Base-by-base conservation (phyloP, 2,113 vertebrate species). In the Lampris megalopsis region DNA sequence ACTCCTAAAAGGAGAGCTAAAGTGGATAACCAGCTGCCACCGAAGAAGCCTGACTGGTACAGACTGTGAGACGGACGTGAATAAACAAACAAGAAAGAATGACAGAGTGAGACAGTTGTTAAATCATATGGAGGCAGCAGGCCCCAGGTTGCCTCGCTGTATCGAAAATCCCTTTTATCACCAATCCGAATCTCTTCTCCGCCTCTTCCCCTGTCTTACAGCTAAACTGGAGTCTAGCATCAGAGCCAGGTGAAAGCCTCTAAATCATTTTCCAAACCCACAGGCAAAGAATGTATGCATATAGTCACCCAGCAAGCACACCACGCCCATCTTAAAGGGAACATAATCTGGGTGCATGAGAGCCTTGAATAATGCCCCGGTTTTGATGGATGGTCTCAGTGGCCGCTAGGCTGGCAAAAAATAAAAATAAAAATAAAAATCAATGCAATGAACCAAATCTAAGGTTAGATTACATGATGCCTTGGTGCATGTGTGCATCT, bases 1-100 rank as follows among this genome's bases (percentile, higher is more conserved):
- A 76, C 83, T 81, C 68, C 78, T 77, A 71, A 5, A 37, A 77
- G 73, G 59, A 13, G 76, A 71, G 84, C 73, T 65, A 61, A 77
- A 85, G 63, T 56, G 63, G 58, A 64, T 82, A 82, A 80, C 1
- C 59, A 87, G 80, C 82, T 79, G 77, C 73, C 57, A 74, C 80
- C 3, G 60, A 77, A 70, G 73, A 85, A 59, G 81, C 43, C 9
- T n/a, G 58, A 9, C 58, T 72, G 71, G 54, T 57, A 53, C 67
- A 49, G 75, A 71, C 67, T 63, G 9, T 60, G 1, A 75, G 41
- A 68, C 49, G 69, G 53, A 81, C 42, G 53, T 69, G 84, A 77
- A 84, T 54, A 80, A 75, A 78, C 45, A 86, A 78, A 13, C 6
- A 57, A 53, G 35, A 11, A 42, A 6, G n/a, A 62, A 1, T 37